Percentiles rank a stretch among this genome's conserved stretches.
These are phyloP conservation scores for Pristionchus entomophagus DNA, from an alignment of 2,888 invertebrate genomes.

Conservation along the genomic window DNA sequence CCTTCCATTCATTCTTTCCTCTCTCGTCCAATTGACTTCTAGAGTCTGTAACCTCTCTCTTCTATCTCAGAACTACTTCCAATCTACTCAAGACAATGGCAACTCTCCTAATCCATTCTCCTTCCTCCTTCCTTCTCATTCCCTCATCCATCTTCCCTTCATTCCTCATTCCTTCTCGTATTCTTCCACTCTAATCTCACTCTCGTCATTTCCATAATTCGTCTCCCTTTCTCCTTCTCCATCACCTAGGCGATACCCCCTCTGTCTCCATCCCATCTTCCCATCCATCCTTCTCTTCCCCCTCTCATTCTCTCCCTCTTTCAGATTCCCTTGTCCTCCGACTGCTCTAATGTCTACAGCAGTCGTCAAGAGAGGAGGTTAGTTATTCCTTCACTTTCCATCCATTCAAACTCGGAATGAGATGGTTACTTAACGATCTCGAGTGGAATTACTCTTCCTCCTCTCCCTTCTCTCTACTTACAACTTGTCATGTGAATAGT, in stretches of 20 bases:
- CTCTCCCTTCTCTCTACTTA: constrained; percentile 6
- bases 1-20: too few relatives aligned
- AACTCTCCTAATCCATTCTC: not conserved
- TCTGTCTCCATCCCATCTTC: not conserved
- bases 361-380: constrained; percentile 45
- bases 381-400: not conserved
- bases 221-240: not conserved
- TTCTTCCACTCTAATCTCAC: not conserved
- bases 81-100: not conserved
- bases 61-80: not conserved
- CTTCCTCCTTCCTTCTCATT: not conserved
- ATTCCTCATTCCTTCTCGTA: not conserved
- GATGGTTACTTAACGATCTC: constrained; percentile 11
- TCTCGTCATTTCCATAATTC: not conserved
- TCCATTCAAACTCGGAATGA: not conserved
- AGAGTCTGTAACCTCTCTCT: too few relatives aligned
- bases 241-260: not conserved
- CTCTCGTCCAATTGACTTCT: too few relatives aligned
- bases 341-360: constrained; percentile 20
- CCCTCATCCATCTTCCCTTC: not conserved
- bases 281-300: not conserved
- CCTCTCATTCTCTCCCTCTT: not conserved
- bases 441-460: not conserved
- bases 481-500: constrained; percentile 36
- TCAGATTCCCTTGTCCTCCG: not conserved